phyloP scores from a whole-genome alignment of 1,140 invertebrate species.

The Drusus annulatus region DNA sequence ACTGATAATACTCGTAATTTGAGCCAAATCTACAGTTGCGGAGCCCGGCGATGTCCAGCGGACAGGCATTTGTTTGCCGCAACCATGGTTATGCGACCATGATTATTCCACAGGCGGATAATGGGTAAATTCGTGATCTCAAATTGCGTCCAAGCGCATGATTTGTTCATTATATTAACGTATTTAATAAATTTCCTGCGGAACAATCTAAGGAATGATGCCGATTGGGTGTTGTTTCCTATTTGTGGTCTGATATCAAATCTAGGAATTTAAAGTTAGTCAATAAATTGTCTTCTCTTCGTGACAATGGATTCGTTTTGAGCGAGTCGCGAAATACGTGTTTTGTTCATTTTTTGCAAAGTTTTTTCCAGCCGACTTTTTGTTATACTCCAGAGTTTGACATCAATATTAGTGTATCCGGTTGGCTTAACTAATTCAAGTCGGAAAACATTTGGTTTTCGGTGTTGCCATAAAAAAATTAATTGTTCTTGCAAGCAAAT shows the following conservation, averaged over 20 bases:
- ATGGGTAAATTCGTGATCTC: conserved; percentile 20
- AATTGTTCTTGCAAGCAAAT: too few relatives aligned
- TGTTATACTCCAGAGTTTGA: too few relatives aligned
- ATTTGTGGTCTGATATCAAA: background rate
- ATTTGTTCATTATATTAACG: conserved; percentile 11
- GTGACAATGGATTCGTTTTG: background rate
- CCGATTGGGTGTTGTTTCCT: conserved; percentile 13
- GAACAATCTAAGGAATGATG: conserved; percentile 2
- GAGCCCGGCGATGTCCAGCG: too few relatives aligned
- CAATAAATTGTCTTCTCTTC: conserved; percentile 6
- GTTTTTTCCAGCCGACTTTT: too few relatives aligned
- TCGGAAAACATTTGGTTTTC: too few relatives aligned
- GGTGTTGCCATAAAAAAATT: too few relatives aligned
- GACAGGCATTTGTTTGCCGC: too few relatives aligned
- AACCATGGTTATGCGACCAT: too few relatives aligned
- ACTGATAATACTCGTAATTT: conserved; percentile 23
- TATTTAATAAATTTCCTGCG: conserved; percentile 13
- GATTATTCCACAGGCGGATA: background rate
- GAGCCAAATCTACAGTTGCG: too few relatives aligned
- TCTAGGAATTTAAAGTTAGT: background rate
- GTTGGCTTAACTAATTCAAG: too few relatives aligned
- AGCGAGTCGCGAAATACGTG: background rate
- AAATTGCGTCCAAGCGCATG: background rate
- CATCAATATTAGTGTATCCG: too few relatives aligned
- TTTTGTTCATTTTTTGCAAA: too few relatives aligned